A percentile compares a stretch with the other conserved stretches of the same genome.
These are phyloP conservation scores for Poecilia gillii DNA, from an alignment of 2,797 vertebrate genomes.

Conservation along the genomic window DNA sequence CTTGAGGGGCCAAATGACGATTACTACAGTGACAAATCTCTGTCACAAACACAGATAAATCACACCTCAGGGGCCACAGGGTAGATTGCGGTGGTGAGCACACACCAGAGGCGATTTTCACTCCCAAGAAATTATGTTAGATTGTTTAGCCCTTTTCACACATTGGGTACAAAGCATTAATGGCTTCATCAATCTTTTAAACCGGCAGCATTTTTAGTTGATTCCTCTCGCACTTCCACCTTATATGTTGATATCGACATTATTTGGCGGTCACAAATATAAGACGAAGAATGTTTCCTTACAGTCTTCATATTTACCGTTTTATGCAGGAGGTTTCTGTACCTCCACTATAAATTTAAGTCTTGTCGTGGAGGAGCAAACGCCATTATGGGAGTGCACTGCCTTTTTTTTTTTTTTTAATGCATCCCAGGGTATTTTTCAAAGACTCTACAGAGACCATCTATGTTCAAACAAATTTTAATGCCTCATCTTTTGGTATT, in stretches of 20 bases:
- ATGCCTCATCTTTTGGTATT: background rate
- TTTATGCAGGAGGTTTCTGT: background rate
- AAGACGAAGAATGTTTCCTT: background rate
- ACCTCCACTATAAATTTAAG: background rate
- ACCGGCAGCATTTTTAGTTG: background rate
- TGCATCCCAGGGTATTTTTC: background rate
- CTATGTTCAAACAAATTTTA: background rate
- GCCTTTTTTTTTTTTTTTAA: background rate
- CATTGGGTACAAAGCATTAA: conserved; percentile 4
- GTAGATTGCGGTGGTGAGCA: conserved; percentile 40
- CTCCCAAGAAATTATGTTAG: conserved; percentile 37
- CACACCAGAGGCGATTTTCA: conserved; percentile 26
- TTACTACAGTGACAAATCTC: conserved; percentile 53
- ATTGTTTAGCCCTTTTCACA: conserved; percentile 16
- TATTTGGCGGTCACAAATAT: background rate
- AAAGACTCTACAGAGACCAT: background rate
- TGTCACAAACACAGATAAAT: conserved; percentile 51
- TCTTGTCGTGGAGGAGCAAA: background rate
- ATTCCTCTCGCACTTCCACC: background rate
- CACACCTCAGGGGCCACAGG: conserved; percentile 43
- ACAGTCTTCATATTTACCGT: background rate
- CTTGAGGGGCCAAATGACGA: conserved; percentile 44
- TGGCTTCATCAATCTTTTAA: conserved; percentile 15
- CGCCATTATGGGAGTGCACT: background rate
- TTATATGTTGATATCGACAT: background rate